phyloP scores from a whole-genome alignment of 2,888 invertebrate species.

The Erebia ligea region DNA sequence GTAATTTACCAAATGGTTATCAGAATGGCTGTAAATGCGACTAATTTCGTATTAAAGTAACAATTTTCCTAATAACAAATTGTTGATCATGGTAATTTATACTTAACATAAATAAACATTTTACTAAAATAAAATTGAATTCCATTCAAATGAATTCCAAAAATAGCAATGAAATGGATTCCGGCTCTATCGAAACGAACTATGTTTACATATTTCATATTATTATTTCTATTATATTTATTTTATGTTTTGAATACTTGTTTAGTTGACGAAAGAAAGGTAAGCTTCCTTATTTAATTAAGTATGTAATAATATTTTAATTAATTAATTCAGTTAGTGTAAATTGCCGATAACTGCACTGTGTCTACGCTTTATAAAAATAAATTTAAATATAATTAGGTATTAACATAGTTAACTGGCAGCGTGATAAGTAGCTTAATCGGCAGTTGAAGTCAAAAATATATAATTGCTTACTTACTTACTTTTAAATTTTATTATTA shows the following conservation, averaged over 20 bases:
- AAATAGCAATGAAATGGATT: conserved; percentile 73
- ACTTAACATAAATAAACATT: conserved; percentile 19
- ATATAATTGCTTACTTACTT: no score
- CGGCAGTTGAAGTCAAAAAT: no score
- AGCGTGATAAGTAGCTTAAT: no score
- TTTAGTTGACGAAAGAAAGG: conserved; percentile 76
- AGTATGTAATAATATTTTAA: not conserved
- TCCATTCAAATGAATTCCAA: conserved; percentile 63
- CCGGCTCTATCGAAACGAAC: conserved; percentile 70
- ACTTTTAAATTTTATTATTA: no score
- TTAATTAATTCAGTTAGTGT: not conserved
- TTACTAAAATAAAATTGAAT: conserved; percentile 23
- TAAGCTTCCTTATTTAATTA: conserved; percentile 40
- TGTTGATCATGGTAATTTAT: conserved; percentile 11
- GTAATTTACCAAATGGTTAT: not conserved
- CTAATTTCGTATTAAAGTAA: not conserved
- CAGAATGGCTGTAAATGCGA: not conserved
- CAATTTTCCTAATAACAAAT: not conserved
- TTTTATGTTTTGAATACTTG: conserved; percentile 73
- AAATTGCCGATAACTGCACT: not conserved
- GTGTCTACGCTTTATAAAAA: not conserved
- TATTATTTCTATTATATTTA: conserved; percentile 76
- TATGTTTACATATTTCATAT: conserved; percentile 72
- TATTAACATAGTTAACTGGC: no score
- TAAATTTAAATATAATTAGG: no score